phyloP scores from a whole-genome alignment of 2,113 vertebrate genomes.

The Rhagologus leucostigma region DNA sequence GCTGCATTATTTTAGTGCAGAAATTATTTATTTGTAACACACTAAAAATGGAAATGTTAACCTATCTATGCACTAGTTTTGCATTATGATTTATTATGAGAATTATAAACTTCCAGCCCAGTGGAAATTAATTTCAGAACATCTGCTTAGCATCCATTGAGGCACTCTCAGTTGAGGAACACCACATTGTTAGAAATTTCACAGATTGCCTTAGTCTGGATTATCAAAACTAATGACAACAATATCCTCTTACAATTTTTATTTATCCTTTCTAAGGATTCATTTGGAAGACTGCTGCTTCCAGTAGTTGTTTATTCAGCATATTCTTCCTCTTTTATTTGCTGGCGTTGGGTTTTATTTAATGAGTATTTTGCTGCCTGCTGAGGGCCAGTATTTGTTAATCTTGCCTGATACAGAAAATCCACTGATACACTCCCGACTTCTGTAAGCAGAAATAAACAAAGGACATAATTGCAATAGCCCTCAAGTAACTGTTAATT shows the following conservation, averaged over 20 bases:
- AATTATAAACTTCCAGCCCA: background rate
- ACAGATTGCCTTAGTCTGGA: background rate
- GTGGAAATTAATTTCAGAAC: background rate
- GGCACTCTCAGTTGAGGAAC: background rate
- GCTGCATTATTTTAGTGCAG: background rate
- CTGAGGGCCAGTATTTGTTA: background rate
- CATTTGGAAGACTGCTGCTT: background rate
- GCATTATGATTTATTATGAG: background rate
- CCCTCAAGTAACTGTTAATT: background rate
- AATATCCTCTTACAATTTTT: background rate
- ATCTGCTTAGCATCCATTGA: background rate
- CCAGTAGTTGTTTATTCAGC: background rate
- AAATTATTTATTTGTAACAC: background rate
- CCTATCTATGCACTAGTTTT: background rate
- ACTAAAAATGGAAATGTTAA: background rate
- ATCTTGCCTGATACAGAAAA: background rate
- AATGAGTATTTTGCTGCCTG: background rate
- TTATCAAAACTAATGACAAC: background rate
- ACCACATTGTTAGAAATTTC: background rate
- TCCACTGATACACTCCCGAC: background rate
- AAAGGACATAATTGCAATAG: background rate
- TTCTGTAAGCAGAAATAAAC: background rate
- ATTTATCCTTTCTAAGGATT: background rate
- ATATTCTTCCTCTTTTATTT: background rate
- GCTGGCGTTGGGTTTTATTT: background rate